A percentile compares a stretch with the other conserved stretches of the same genome.
These are phyloP conservation scores for Toxonevra muliebris DNA, from an alignment of 2,888 invertebrate species.

Conservation along the genomic window DNA sequence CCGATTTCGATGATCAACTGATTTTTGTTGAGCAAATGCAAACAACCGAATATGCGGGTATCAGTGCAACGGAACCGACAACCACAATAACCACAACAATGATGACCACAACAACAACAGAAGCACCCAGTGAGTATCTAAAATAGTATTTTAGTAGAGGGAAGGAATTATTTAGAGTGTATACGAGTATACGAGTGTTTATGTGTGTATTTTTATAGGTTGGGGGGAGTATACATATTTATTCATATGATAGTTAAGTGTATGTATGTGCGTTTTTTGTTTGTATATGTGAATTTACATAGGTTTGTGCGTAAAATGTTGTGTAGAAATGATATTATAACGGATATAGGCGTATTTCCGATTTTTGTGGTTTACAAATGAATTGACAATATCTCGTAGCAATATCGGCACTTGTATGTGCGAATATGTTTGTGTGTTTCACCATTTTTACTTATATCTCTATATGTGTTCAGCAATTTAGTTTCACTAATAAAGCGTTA, in stretches of 20 bases:
- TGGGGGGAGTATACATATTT: background rate
- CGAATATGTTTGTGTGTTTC: background rate
- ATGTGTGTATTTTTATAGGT: no score
- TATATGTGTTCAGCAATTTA: no score
- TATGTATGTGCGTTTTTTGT: background rate
- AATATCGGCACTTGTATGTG: background rate
- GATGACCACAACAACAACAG: conserved; percentile 71
- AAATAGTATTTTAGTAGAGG: no score
- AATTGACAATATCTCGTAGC: no score
- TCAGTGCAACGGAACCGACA: conserved; percentile 63
- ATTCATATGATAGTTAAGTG: background rate
- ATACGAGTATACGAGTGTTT: background rate
- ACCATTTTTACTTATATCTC: no score
- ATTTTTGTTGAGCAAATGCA: conserved; percentile 65
- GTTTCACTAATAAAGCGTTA: no score
- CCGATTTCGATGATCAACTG: conserved; percentile 62
- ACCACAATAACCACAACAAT: conserved; percentile 64
- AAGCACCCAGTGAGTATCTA: conserved; percentile 68
- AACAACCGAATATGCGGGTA: conserved; percentile 66
- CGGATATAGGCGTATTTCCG: no score
- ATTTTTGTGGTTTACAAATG: no score
- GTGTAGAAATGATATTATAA: no score
- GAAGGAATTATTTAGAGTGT: no score
- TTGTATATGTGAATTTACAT: no score
- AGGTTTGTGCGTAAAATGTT: no score